Evolutionary conservation across 2,113 vertebrate species (phyloP).

Genomic region (Cottus gobio): DNA sequence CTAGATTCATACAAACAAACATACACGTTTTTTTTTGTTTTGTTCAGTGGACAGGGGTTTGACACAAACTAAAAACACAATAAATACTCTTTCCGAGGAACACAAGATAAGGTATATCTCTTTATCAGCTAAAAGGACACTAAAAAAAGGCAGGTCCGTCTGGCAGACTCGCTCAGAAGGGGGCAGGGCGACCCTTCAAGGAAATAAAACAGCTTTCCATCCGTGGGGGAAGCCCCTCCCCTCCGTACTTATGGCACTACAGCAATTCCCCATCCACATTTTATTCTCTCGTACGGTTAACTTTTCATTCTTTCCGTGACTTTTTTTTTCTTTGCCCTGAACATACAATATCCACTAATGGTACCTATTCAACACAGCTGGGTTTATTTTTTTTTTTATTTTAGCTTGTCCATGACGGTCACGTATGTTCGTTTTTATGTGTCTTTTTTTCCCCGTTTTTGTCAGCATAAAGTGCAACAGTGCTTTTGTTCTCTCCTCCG

Average conservation of each 20-base stretch:
- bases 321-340: slow-evolving; percentile 71
- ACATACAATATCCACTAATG: slow-evolving; percentile 67
- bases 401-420: slow-evolving; percentile 61
- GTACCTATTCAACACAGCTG: slow-evolving; percentile 77
- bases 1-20: slow-evolving; percentile 75
- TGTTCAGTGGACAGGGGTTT: slow-evolving; percentile 77
- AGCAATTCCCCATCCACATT: slow-evolving; percentile 73
- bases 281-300: slow-evolving; percentile 39
- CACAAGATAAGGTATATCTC: slow-evolving; percentile 72
- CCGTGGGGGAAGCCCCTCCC: slow-evolving; percentile 69
- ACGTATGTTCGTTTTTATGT: slow-evolving; percentile 55
- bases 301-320: slow-evolving; percentile 38
- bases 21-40: slow-evolving; percentile 63
- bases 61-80: slow-evolving; percentile 82
- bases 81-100: slow-evolving; percentile 82
- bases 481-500: slow-evolving; percentile 91
- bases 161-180: slow-evolving; percentile 70
- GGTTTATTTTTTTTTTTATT: slow-evolving; percentile 65
- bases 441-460: slow-evolving; percentile 70
- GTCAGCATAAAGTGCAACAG: slow-evolving; percentile 99
- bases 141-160: slow-evolving; percentile 73
- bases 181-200: slow-evolving; percentile 58
- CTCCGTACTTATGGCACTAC: slow-evolving; percentile 83
- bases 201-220: slow-evolving; percentile 51
- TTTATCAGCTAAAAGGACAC: slow-evolving; percentile 76